Percentiles rank a stretch among this genome's conserved stretches.
Conservation (phyloP, 2,797 vertebrate species). For the Dipus sagitta region DNA sequence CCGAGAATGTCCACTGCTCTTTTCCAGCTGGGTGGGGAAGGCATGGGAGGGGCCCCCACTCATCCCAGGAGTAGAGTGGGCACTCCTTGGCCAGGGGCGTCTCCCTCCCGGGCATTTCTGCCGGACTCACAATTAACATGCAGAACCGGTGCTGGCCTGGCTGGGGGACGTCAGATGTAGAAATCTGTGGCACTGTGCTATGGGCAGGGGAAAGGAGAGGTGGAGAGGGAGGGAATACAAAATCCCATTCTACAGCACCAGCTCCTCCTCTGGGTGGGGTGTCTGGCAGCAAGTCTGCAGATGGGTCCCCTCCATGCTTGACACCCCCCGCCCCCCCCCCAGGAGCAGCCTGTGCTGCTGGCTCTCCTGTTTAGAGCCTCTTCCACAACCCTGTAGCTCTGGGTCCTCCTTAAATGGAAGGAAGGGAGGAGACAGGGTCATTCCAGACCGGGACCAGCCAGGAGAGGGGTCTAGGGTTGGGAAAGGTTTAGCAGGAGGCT, state of each 20-base stretch:
- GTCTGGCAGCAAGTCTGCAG: neutral
- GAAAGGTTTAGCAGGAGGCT: neutral
- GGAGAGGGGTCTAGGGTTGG: too few relatives aligned
- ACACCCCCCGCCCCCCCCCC: neutral
- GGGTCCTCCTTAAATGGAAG: neutral
- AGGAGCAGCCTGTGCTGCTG: neutral
- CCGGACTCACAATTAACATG: slow-evolving; percentile 8
- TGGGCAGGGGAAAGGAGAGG: neutral
- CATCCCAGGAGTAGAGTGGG: slow-evolving; percentile 1
- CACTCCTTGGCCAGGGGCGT: neutral
- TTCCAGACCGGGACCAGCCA: neutral
- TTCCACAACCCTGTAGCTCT: neutral
- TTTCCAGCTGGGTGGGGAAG: neutral
- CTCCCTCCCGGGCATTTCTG: slow-evolving; percentile 37
- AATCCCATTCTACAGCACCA: neutral
- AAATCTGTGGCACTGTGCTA: neutral
- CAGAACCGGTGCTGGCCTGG: neutral
- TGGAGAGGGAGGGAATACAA: neutral
- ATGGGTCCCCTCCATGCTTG: neutral
- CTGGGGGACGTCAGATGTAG: slow-evolving; percentile 23
- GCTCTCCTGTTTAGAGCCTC: neutral
- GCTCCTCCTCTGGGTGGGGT: slow-evolving; percentile 24
- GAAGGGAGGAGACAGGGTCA: neutral
- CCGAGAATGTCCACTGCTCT: neutral
- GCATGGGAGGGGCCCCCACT: neutral